Base-by-base conservation (phyloP, 1,140 invertebrate species). In the Anastrepha obliqua region DNA sequence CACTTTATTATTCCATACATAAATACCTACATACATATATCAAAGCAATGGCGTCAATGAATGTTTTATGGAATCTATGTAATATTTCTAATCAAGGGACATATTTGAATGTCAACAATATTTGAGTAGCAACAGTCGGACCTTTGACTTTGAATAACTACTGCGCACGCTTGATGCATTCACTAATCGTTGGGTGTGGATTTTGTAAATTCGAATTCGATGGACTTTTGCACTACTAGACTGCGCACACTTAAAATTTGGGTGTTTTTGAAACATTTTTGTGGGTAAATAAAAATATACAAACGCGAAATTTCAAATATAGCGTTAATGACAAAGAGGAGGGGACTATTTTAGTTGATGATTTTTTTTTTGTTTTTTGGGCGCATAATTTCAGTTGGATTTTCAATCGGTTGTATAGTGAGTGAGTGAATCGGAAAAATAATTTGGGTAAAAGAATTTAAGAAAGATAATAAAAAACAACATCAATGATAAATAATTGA, bases 171-270 rank as follows among this genome's bases (percentile, higher is more conserved):
- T 29, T 29, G 29, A 29, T 29, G 29, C 29, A 29, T 29, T 29
- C 29, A 29, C 29, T 29, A 29, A 29, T 3, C n/a, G 29, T 67
- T 67, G 39, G 29, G 11, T 67, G 11, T 39, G 29, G 6, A 47
- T 74, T 74, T 74, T n/a, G 67, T 74, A 74, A 67, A 42, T 74
- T 74, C 17, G 5, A 47, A 74, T 17, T 74, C 42, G 67, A 15
- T 74, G 67, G 42, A 74, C 67, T 74, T 67, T 47, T 44, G 67
- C 67, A 74, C 67, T 74, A 44, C 13, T 47, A 74, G 67, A 44
- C 42, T 74, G 67, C 67, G 39, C 67, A 74, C 65, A 42, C 65
- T 42, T 15, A 74, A 17, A 0, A 47, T 70, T 6, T 74, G 13
- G 0, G 42, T 74, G 67, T 74, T 74, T 44, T 74, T 47, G 42